Conservation (phyloP, 92 coral and sea anemone species). For the Ricordea florida region DNA sequence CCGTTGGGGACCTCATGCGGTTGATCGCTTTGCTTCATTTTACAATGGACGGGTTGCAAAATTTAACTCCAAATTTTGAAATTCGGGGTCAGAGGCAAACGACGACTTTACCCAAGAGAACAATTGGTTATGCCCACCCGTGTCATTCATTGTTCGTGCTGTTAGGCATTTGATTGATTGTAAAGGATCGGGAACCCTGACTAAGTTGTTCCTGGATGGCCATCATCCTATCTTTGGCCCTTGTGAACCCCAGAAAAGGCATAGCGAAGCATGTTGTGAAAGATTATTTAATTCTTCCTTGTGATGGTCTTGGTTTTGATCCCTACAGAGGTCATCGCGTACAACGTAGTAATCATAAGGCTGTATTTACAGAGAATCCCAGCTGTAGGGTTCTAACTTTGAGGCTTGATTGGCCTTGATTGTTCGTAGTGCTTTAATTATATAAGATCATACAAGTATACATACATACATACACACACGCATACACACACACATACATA, state of each 20-base stretch:
- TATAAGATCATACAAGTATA: too few relatives aligned
- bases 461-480: too few relatives aligned
- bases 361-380: not conserved
- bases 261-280: not conserved
- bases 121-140: constrained; percentile 40
- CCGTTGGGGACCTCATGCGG: constrained; percentile 26
- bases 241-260: constrained; percentile 2
- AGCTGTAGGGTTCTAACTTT: too few relatives aligned
- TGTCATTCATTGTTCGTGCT: constrained; percentile 7
- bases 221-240: constrained; percentile 37
- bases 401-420: too few relatives aligned
- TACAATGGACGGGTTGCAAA: constrained; percentile 1
- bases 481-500: too few relatives aligned
- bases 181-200: constrained; percentile 13
- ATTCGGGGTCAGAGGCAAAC: not conserved
- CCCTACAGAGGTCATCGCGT: not conserved
- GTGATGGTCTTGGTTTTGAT: not conserved
- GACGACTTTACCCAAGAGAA: constrained; percentile 17
- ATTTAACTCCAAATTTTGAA: constrained; percentile 20
- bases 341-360: not conserved
- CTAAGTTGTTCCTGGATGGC: constrained; percentile 45
- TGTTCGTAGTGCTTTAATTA: too few relatives aligned
- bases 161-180: constrained; percentile 1
- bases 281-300: constrained; percentile 11
- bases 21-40: constrained; percentile 25